phyloP scores from a whole-genome alignment of 2,888 invertebrate species.

The Ophion obscuratus region DNA sequence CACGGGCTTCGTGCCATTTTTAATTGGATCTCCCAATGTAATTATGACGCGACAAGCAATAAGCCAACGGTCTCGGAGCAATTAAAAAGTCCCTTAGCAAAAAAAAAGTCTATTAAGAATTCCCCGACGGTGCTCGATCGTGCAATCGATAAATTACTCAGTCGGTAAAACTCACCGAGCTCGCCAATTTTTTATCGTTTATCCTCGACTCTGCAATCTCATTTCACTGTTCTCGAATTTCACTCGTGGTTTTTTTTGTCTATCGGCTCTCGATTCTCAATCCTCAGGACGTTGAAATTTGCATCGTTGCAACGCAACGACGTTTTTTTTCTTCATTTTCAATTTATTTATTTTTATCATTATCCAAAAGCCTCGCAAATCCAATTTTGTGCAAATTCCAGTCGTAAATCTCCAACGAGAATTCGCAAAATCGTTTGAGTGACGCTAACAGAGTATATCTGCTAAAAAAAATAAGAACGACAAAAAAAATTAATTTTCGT shows the following conservation, averaged over 20 bases:
- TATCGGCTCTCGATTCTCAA: neutral
- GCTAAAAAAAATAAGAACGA: too few relatives aligned
- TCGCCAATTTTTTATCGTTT: constrained; percentile 7
- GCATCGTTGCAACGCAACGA: too few relatives aligned
- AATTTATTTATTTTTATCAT: too few relatives aligned
- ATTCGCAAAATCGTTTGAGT: too few relatives aligned
- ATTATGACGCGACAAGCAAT: neutral
- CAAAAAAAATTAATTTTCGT: too few relatives aligned
- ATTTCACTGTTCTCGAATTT: neutral
- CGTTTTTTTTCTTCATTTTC: too few relatives aligned
- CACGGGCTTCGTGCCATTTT: neutral
- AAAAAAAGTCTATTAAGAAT: neutral
- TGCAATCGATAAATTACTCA: neutral
- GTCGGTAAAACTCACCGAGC: constrained; percentile 4
- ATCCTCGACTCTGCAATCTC: constrained; percentile 3
- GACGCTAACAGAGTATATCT: too few relatives aligned
- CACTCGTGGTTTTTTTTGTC: neutral
- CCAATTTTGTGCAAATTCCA: too few relatives aligned
- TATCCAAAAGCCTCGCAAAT: too few relatives aligned
- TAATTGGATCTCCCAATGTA: neutral
- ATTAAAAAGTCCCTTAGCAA: neutral
- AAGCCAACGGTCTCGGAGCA: neutral
- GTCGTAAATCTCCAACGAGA: too few relatives aligned
- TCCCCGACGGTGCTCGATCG: too few relatives aligned
- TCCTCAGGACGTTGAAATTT: too few relatives aligned